phyloP scores from a whole-genome alignment of 2,113 vertebrate genomes.

The Amia ocellicauda region DNA sequence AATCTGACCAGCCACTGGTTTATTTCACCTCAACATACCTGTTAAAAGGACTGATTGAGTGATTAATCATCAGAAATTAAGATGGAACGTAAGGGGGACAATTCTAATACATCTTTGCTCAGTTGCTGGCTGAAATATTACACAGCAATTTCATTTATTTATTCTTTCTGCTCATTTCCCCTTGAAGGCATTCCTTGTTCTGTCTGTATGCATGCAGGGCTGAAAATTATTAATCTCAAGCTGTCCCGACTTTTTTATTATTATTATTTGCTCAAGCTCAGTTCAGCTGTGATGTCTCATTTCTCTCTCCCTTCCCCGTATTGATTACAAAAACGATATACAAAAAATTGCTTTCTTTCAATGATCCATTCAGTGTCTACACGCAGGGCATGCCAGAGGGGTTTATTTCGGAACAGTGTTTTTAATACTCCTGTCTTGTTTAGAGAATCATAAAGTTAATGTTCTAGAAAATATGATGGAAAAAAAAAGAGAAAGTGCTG shows the following conservation, averaged over 20 bases:
- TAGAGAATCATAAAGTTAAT: too few relatives aligned
- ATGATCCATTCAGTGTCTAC: background rate
- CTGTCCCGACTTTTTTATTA: background rate
- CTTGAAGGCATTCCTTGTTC: background rate
- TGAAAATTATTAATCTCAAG: conserved; percentile 2
- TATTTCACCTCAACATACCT: background rate
- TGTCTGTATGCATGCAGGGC: background rate
- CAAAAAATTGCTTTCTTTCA: too few relatives aligned
- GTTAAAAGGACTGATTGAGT: background rate
- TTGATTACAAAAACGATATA: too few relatives aligned
- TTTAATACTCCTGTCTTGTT: too few relatives aligned
- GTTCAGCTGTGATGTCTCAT: background rate
- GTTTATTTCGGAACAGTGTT: too few relatives aligned
- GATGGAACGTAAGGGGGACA: background rate
- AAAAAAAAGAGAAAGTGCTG: too few relatives aligned
- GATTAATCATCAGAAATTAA: background rate
- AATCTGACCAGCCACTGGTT: background rate
- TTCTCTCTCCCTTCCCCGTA: background rate
- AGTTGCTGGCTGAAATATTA: background rate
- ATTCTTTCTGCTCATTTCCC: background rate
- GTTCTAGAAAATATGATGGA: too few relatives aligned
- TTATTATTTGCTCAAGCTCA: background rate
- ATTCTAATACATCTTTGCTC: conserved; percentile 2
- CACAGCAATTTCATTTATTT: background rate
- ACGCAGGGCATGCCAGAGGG: too few relatives aligned